Base-by-base conservation (phyloP, 2,113 vertebrate species). In the Pelodiscus sinensis region DNA sequence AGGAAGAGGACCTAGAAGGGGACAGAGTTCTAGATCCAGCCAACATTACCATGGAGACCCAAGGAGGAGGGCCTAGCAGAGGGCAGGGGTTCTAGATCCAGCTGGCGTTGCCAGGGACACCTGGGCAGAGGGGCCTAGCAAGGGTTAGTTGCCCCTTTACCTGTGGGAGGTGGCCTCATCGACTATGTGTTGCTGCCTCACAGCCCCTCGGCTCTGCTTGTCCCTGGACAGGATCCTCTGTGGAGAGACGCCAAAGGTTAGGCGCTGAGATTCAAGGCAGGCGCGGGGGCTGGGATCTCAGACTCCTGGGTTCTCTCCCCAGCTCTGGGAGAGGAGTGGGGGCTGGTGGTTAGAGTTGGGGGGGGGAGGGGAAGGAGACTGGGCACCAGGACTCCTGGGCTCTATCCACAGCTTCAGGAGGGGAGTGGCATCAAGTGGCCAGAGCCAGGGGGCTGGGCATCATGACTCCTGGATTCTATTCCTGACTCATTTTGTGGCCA, bases 151-250 rank as follows among this genome's bases (percentile, higher is more conserved):
- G 3, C 22, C 51, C 25, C 78, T 14, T 84, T 89, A 93, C 94
- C 94, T 90, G 81, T 54, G 68, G 29, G 50, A 56, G 87, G 52
- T 54, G 92, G 25, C 89, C 84, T 92, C 92, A 92, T 92, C 87
- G 92, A 92, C 87, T 68, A 52, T 35, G 51, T 24, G 71, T 22
- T 14, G 81, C 57, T 54, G 77, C 55, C 78, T 81, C 65, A 54
- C 86, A 75, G 62, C 75, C 29, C 55, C 68, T 38, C 29, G 81
- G n/a, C 38, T 92, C 68, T 79, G 73, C 60, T 77, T 16, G 10
- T 18, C n/a, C 68, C 68, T 14, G 56, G 54, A 18, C n/a, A 35
- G 79, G 79, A 80, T n/a, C 60, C 55, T 58, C 90, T 92, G 35
- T 8, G 54, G 9, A 4, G n/a, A 31, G 25, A 81, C 3, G n/a